phyloP scores from a whole-genome alignment of 2,888 invertebrate species.

The Thyatira batis region DNA sequence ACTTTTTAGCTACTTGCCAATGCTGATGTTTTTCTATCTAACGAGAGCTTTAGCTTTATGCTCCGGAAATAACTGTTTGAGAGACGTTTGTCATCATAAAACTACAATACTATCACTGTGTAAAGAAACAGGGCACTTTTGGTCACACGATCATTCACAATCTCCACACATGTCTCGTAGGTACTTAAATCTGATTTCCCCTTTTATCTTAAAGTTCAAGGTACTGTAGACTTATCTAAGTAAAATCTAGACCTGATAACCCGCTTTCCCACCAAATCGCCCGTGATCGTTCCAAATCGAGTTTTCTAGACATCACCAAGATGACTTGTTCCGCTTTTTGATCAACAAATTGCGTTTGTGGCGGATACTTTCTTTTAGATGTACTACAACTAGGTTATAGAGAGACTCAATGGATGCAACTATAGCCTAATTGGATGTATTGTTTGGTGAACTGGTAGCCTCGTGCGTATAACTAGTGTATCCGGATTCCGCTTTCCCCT shows the following conservation, averaged over 20 bases:
- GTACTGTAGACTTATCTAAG: conserved; percentile 1
- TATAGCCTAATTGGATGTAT: conserved; percentile 6
- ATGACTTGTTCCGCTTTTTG: conserved; percentile 49
- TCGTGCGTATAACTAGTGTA: background rate
- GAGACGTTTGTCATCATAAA: too few species aligned
- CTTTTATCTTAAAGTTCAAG: conserved; percentile 11
- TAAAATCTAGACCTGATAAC: conserved; percentile 38
- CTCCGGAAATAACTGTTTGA: too few species aligned
- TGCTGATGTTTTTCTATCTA: too few species aligned
- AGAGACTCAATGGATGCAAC: conserved; percentile 8
- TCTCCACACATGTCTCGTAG: background rate
- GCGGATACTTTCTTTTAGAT: conserved; percentile 54
- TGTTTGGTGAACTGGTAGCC: background rate
- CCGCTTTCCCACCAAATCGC: conserved; percentile 54
- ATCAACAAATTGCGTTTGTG: conserved; percentile 53
- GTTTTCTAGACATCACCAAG: conserved; percentile 39
- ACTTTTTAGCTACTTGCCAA: too few species aligned
- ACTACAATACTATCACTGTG: too few species aligned
- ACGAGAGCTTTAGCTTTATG: too few species aligned
- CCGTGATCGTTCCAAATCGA: conserved; percentile 38
- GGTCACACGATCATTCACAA: background rate
- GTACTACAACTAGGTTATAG: conserved; percentile 29
- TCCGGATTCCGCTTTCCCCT: background rate
- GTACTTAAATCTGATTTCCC: background rate
- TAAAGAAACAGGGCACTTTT: too few species aligned